These are phyloP conservation scores for Rhea americana DNA, from an alignment of 2,113 vertebrate genomes.

Conservation along the genomic window DNA sequence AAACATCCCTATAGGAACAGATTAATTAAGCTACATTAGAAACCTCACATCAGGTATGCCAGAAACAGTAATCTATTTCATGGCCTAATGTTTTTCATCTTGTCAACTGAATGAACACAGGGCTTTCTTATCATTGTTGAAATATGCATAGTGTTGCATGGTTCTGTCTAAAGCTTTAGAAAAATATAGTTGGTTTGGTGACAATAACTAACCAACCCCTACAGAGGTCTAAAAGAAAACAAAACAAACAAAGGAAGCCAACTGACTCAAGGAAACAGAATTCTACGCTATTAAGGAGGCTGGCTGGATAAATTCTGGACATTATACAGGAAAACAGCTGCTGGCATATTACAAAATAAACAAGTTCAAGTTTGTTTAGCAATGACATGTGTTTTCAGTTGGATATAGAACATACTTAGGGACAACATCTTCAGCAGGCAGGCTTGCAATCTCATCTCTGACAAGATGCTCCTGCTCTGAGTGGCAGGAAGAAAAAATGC, in stretches of 20 bases:
- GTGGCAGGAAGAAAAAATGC: conserved; percentile 10
- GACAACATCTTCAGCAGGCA: conserved; percentile 44
- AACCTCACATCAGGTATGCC: accelerated
- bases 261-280: background rate
- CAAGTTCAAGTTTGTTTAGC: conserved; percentile 57
- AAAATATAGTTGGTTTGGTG: background rate
- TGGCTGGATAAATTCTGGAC: conserved; percentile 25
- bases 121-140: background rate
- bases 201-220: background rate
- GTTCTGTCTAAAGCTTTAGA: background rate
- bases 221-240: background rate
- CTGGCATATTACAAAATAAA: conserved; percentile 50
- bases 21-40: background rate
- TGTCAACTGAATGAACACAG: background rate
- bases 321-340: conserved; percentile 50
- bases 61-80: background rate
- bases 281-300: background rate
- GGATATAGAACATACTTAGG: conserved; percentile 22
- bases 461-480: conserved; percentile 41
- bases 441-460: conserved; percentile 18
- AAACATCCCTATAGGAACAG: background rate
- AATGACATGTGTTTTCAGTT: conserved; percentile 43
- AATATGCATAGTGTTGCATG: background rate
- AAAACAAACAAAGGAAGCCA: background rate
- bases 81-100: background rate